Base-by-base conservation (phyloP, 2,113 vertebrate genomes). In the Lonchura striata region DNA sequence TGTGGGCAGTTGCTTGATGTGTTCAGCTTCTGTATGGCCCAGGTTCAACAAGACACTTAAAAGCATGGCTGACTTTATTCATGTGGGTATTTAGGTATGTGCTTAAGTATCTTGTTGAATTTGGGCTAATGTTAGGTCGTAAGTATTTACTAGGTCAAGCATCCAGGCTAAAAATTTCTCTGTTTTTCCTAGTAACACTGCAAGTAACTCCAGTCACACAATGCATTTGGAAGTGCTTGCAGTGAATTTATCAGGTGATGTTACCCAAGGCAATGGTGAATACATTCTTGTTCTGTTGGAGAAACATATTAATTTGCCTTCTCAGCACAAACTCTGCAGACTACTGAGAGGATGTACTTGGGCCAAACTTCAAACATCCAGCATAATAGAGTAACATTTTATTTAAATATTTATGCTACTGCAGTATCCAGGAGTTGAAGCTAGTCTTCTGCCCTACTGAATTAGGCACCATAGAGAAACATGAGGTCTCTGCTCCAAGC, bases 1-100 rank as follows among this genome's bases (percentile, higher is more conserved):
- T 90, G 75, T 93, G 93, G 90, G 84, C 82, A 90, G 78, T 77
- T 92, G n/a, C 82, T 91, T 91, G 82, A 94, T 94, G 66, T 66
- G 47, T 82, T 95, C 79, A 86, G 92, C 94, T 96, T 92, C 93
- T 96, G 94, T 96, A 80, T 95, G 93, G 90, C 94, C 76, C 63
- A 53, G 64, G 60, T 97, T 95, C 95, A 96, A 87, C 31, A 56
- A 84, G 91, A 91, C 74, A 87, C 61, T 97, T 90, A 95, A 75
- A 95, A 94, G 69, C 7, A 25, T 64, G 81, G 86, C 92, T 97
- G 79, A 75, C 68, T 95, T 92, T 92, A 94, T 90, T 94, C 92
- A 78, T 82, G 56, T 78, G 96, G 60, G 90, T 92, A 78, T 94
- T 95, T 75, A 68, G 71, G 76, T 71, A 97, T 92, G 88, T 72